phyloP scores from a whole-genome alignment of 2,797 vertebrate genomes.

The Yasuhikotakia modesta region DNA sequence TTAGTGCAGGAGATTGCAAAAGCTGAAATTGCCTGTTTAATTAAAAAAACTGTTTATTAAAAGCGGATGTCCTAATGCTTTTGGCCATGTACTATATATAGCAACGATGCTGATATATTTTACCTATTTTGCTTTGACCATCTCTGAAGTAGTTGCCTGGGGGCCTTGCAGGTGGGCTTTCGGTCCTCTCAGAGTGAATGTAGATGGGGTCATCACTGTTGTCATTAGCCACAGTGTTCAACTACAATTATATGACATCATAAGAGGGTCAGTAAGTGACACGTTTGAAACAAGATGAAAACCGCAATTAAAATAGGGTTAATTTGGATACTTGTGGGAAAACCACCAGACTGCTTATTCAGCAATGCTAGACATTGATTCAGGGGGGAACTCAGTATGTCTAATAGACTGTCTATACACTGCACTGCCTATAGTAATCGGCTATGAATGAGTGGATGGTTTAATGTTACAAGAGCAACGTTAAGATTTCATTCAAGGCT shows the following conservation, averaged over 20 bases:
- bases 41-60: no score
- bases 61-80: not conserved
- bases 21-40: no score
- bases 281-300: not conserved
- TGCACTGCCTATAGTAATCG: not conserved
- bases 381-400: not conserved
- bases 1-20: no score
- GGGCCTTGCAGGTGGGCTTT: not conserved
- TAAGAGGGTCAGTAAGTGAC: not conserved
- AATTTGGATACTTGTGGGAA: not conserved
- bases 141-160: slow-evolving; percentile 19
- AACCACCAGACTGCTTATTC: not conserved
- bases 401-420: slow-evolving; percentile 7
- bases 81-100: not conserved
- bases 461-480: not conserved
- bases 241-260: not conserved
- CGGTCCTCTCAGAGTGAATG: not conserved
- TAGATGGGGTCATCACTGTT: not conserved
- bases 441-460: not conserved
- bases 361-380: not conserved
- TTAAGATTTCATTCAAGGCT: not conserved
- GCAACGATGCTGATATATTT: not conserved
- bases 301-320: not conserved
- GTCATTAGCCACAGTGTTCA: not conserved
- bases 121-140: slow-evolving; percentile 12